Evolutionary conservation across 2,797 vertebrate species (phyloP), one percentile per base, ranked within the genome.

Genomic region (Sebastes nivosus): DNA sequence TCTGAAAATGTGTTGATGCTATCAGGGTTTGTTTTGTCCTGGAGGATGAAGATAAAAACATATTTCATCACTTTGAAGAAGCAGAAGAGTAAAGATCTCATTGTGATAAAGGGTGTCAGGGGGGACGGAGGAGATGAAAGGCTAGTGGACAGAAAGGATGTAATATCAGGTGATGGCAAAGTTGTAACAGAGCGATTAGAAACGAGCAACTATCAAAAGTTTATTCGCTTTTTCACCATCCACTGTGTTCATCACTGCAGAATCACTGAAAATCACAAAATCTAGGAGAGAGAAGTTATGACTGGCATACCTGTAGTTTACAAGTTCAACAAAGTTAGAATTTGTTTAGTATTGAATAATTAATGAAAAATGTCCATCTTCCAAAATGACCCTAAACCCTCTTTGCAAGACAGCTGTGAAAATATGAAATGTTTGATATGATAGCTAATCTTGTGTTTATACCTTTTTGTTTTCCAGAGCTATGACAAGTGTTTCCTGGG

Each of bases 401-500:
- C 18, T n/a, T 36, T 59, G 9, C 22, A 24, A 10, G 5, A 34
- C 24, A 54, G 5, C 38, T 58, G 27, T 42, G 14, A 67, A 10
- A 54, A 5, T 58, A 3, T 14, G 0, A n/a, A 27, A 65, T 36
- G 4, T 76, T 72, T 50, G 4, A 57, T 27, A 13, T 61, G 5
- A 12, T 8, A 6, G 6, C 18, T 65, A 3, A 57, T 61, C 38
- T 50, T 11, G 30, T 72, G 9, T 63, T 10, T 10, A 8, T 25
- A 3, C 38, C n/a, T 50, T 4, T 3, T 58, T 76, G 0, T 80
- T 61, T 50, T 83, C 36, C 93, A 99, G 98, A 99, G 98, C 91
- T 99, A 99, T 81, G 98, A 99, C 94, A 99, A 99, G 94, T 99
- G 98, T 95, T 99, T 99, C 95, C 96, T 99, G 92, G 98, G 98